Base-by-base conservation (phyloP, 2,888 invertebrate genomes). In the Poecilus cupreus region DNA sequence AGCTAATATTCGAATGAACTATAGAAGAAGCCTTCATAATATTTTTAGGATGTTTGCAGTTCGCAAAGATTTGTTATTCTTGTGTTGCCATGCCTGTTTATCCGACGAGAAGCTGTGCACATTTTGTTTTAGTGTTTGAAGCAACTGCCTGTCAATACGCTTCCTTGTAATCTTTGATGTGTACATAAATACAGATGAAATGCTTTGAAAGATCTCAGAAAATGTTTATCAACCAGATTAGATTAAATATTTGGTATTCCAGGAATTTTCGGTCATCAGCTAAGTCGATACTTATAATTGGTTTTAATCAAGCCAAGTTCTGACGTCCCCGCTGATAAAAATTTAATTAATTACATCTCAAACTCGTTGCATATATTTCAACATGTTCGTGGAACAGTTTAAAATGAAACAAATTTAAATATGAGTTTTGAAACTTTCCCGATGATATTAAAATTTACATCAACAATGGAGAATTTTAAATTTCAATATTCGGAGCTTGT, bases 181-280 rank as follows among this genome's bases (percentile, higher is more conserved):
- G 37, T 68, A 68, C 37, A 37, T 68, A 68, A 68, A 68, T 37
- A 37, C 13, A 68, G 18, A 37, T 18, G 64, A 68, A 37, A 68
- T 32, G 32, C 64, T 37, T 60, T 68, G 20, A 68, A 68, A 37
- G 32, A 18, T 68, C 37, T 39, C 37, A 16, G 37, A 68, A 37
- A 68, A 60, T 60, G 64, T 68, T 68, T 68, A 68, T 68, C 64
- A 68, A 39, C 37, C 13, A 68, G 64, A 32, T 68, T 37, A 68
- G 64, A 37, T 68, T 37, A 37, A 68, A 68, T 18, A 68, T 18
- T 37, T 32, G 37, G 39, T 37, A 68, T 37, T 68, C 18, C 60
- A 11, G 26, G 26, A 60, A 60, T 60, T 26, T 60, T 60, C 13
- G 3, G 13, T 37, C 32, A 18, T 37, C 6, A 8, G 4, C 20